Evolutionary conservation across 2,797 vertebrate species (phyloP).

Genomic region (Calcarius lapponicus): DNA sequence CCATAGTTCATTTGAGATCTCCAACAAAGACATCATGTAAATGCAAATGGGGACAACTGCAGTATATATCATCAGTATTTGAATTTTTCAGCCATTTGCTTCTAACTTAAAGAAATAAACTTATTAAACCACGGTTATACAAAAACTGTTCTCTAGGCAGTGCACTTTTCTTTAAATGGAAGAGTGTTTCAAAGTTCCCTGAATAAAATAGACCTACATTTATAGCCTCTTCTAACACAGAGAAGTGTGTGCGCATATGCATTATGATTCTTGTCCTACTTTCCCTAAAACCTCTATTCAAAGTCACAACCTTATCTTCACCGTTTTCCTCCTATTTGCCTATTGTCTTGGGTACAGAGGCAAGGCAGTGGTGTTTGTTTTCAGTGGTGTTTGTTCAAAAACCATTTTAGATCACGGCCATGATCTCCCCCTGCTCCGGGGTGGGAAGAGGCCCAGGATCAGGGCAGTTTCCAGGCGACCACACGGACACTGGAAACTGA

Average conservation of each 20-base stretch:
- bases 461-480: not conserved
- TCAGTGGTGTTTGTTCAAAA: not conserved
- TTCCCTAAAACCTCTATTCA: not conserved
- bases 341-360: too few relatives aligned
- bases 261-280: not conserved
- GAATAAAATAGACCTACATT: not conserved
- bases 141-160: not conserved
- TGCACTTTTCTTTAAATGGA: not conserved
- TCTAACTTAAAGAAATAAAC: not conserved
- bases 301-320: not conserved
- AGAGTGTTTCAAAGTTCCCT: fast-evolving
- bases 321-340: not conserved
- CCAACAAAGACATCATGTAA: not conserved
- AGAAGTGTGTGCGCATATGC: fast-evolving
- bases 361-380: not conserved
- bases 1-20: not conserved
- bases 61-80: not conserved
- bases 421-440: fast-evolving
- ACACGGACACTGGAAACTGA: fast-evolving
- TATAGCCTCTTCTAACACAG: not conserved
- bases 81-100: not conserved
- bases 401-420: not conserved
- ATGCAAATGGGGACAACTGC: not conserved
- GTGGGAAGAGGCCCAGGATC: too few relatives aligned
- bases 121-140: not conserved